These are phyloP conservation scores for Epinotia bilunana DNA, from an alignment of 2,888 invertebrate species.

Conservation along the genomic window DNA sequence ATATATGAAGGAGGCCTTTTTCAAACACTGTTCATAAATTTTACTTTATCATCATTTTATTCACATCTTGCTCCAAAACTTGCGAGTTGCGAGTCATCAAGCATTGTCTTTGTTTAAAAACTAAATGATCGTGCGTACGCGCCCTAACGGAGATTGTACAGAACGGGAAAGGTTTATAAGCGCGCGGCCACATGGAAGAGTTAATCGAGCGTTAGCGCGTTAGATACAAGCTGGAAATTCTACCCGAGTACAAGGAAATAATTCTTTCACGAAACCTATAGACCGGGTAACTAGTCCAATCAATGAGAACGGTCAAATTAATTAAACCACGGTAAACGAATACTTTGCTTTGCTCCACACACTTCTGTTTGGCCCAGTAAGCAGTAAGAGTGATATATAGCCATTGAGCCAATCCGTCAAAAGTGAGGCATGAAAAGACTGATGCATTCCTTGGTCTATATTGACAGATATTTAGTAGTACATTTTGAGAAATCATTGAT, in stretches of 20 bases:
- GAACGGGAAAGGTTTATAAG: conserved; percentile 43
- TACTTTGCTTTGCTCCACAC: neutral
- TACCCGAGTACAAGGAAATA: conserved; percentile 11
- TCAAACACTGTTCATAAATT: neutral
- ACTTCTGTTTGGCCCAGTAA: neutral
- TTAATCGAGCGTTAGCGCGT: conserved; percentile 41
- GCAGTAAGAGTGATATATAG: too few species aligned
- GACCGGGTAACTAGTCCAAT: neutral
- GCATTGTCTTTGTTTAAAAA: conserved; percentile 6
- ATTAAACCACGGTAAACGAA: neutral
- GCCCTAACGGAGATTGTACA: conserved; percentile 33
- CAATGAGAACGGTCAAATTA: neutral
- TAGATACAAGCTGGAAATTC: conserved; percentile 40
- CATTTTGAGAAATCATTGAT: too few species aligned
- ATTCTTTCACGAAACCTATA: conserved; percentile 5
- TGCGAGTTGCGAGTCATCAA: neutral
- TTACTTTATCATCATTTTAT: neutral
- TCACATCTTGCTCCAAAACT: neutral
- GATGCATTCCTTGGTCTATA: too few species aligned
- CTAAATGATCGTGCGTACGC: conserved; percentile 17
- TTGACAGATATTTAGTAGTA: too few species aligned
- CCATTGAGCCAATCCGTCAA: too few species aligned
- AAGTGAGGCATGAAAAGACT: too few species aligned
- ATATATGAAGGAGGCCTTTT: neutral
- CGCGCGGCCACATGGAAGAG: conserved; percentile 39